A percentile compares a stretch with the other conserved stretches of the same genome.
Conservation (phyloP, 2,797 vertebrate genomes). For the Pangasius macronema region DNA sequence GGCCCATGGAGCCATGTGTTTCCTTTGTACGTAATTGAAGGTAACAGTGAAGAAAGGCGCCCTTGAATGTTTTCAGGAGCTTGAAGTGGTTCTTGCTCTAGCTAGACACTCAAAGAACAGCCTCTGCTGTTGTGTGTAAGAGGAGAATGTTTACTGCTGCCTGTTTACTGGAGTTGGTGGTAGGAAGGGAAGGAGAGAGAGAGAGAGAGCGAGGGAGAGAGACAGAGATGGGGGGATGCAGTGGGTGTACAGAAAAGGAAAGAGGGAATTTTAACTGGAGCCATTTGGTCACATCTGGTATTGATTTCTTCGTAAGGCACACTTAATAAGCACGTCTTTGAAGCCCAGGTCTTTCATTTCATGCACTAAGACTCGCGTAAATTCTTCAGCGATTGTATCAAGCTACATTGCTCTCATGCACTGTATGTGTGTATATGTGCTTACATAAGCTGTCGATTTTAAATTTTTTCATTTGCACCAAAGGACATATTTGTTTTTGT, state of each 20-base stretch:
- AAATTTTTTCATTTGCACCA: conserved; percentile 45
- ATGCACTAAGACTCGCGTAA: conserved; percentile 88
- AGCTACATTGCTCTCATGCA: conserved; percentile 69
- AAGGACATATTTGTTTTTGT: conserved; percentile 36
- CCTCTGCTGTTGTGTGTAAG: conserved; percentile 31
- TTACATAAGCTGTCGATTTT: conserved; percentile 68
- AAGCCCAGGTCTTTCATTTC: conserved; percentile 91
- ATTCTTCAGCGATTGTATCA: conserved; percentile 91
- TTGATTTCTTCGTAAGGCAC: conserved; percentile 91
- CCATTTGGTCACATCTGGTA: conserved; percentile 92
- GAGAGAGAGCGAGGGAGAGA: conserved; percentile 38
- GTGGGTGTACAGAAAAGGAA: conserved; percentile 62
- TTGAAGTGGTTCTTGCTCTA: conserved; percentile 25
- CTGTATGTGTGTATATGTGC: conserved; percentile 50
- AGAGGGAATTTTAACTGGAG: conserved; percentile 80
- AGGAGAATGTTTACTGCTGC: conserved; percentile 43
- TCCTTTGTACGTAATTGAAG: background rate
- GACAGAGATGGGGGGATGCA: conserved; percentile 51
- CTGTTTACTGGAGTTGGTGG: conserved; percentile 49
- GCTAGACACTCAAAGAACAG: conserved; percentile 28
- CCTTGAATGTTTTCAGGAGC: conserved; percentile 28
- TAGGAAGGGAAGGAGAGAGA: conserved; percentile 50
- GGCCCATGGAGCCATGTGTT: conserved; percentile 8
- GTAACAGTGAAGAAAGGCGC: conserved; percentile 13
- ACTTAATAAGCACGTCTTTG: conserved; percentile 95